A percentile compares a stretch with the other conserved stretches of the same genome.
These are phyloP conservation scores for Aeoliscus strigatus DNA, from an alignment of 2,797 vertebrate species.

Conservation along the genomic window DNA sequence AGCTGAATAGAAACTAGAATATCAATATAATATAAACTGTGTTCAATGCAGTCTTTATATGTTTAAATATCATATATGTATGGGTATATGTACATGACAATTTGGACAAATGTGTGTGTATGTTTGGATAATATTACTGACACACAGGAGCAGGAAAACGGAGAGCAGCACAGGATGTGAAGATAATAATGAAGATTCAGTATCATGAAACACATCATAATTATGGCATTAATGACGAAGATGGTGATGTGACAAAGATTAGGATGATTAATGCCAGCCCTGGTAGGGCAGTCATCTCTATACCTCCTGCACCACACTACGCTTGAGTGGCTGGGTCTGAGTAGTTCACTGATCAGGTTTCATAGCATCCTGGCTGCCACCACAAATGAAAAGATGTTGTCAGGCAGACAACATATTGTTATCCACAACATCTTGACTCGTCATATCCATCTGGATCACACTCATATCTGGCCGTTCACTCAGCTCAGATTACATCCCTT, in stretches of 20 bases:
- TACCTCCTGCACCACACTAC: slow-evolving; percentile 18
- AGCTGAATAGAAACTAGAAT: too few relatives aligned
- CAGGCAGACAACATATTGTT: slow-evolving; percentile 48
- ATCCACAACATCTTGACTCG: slow-evolving; percentile 36
- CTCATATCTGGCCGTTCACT: slow-evolving; percentile 18
- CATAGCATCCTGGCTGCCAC: slow-evolving; percentile 29
- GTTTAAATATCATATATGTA: too few relatives aligned
- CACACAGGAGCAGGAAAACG: too few relatives aligned
- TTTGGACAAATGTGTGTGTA: slow-evolving; percentile 11
- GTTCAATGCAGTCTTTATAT: too few relatives aligned
- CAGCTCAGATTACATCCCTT: slow-evolving; percentile 16
- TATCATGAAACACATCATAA: slow-evolving; percentile 32
- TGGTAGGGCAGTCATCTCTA: slow-evolving; percentile 17
- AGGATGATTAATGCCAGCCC: slow-evolving; percentile 38
- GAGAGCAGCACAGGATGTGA: slow-evolving; percentile 6
- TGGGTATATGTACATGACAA: too few relatives aligned
- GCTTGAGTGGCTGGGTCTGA: slow-evolving; percentile 31
- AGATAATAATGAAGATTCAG: slow-evolving; percentile 27
- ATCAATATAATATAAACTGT: too few relatives aligned
- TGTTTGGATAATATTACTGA: slow-evolving; percentile 41
- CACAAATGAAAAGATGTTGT: slow-evolving; percentile 48
- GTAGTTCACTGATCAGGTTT: slow-evolving; percentile 48
- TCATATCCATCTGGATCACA: slow-evolving; percentile 14
- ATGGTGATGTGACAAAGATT: slow-evolving; percentile 38
- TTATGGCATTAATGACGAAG: slow-evolving; percentile 34